A percentile compares a stretch with the other conserved stretches of the same genome.
phyloP scores from a whole-genome alignment of 2,113 vertebrate genomes.

The Gallinago media region DNA sequence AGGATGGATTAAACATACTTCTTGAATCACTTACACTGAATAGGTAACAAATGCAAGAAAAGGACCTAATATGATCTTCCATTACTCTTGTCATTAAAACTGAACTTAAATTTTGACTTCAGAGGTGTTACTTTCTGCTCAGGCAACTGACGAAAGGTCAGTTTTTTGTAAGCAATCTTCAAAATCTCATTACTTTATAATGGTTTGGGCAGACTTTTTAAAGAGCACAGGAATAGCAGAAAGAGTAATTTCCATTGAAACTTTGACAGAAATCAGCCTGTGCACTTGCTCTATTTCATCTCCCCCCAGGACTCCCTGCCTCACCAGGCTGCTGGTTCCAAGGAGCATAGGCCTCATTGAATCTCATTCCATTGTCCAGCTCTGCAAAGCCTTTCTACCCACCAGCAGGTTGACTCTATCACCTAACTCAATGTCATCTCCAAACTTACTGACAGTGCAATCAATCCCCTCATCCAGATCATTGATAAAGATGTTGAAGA shows the following conservation, averaged over 20 bases:
- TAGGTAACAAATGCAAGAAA: neutral
- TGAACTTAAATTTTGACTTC: neutral
- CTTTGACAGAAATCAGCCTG: neutral
- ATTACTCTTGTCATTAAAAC: neutral
- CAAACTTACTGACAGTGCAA: too few species aligned
- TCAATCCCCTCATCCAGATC: too few species aligned
- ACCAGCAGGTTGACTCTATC: too few species aligned
- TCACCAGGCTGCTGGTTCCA: neutral
- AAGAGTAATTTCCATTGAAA: neutral
- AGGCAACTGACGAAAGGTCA: neutral
- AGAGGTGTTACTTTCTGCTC: neutral
- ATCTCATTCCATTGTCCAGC: too few species aligned
- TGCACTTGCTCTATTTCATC: rapidly evolving
- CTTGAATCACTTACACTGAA: neutral
- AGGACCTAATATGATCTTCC: neutral
- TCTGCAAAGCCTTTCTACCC: too few species aligned
- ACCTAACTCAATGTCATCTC: too few species aligned
- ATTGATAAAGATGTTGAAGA: too few species aligned
- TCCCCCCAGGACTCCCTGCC: neutral
- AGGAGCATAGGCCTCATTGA: neutral
- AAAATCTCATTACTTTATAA: neutral
- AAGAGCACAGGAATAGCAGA: neutral
- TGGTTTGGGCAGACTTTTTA: neutral
- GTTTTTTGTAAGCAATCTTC: neutral
- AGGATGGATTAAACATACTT: neutral